Conservation (phyloP, 2,888 invertebrate genomes). For the Thera obeliscata region DNA sequence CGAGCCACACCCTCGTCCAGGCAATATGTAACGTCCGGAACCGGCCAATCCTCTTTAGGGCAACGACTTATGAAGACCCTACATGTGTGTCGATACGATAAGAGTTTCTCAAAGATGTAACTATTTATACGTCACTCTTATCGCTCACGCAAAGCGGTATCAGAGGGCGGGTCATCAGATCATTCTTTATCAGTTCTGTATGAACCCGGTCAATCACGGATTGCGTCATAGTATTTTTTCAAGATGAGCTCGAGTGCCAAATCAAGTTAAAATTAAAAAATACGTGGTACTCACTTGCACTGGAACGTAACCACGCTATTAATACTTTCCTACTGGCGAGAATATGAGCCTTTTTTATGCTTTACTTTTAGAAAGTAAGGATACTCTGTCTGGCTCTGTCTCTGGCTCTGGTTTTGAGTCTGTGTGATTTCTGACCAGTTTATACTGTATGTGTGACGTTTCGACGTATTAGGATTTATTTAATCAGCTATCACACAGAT, state of each 20-base stretch:
- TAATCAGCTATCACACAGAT: no score
- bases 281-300: conserved; percentile 12
- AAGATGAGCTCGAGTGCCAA: conserved; percentile 7
- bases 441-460: no score
- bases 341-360: background rate
- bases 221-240: conserved; percentile 27
- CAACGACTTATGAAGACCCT: conserved; percentile 9
- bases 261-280: conserved; percentile 21
- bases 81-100: conserved; percentile 5
- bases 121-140: conserved; percentile 9
- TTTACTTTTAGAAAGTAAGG: no score
- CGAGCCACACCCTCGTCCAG: background rate
- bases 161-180: conserved; percentile 32
- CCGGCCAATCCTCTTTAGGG: conserved; percentile 5
- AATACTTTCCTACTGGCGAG: background rate
- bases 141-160: conserved; percentile 17
- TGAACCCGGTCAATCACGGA: conserved; percentile 24
- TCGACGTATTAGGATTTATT: no score
- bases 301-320: background rate
- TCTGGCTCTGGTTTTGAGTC: no score
- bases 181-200: conserved; percentile 17
- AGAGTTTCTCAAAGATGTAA: conserved; percentile 4
- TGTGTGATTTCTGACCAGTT: no score
- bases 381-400: no score
- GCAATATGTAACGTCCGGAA: background rate